Evolutionary conservation across 2,797 vertebrate genomes (phyloP).

Genomic region (Gymnodraco acuticeps): DNA sequence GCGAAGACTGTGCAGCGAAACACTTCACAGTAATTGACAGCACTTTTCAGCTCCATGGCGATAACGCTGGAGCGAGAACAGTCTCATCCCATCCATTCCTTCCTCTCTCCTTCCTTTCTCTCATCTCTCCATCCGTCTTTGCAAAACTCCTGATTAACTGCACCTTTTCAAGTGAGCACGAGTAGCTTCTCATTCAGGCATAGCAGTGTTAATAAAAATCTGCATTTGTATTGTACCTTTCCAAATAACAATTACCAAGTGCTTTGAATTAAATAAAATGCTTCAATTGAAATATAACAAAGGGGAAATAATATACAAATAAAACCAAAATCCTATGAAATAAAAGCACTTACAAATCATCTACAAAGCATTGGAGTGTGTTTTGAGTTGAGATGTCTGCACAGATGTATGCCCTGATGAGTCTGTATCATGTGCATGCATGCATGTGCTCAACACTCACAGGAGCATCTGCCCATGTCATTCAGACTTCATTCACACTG

Average conservation of each 20-base stretch:
- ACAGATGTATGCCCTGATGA: constrained; percentile 48
- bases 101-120: constrained; percentile 33
- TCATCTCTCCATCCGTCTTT: constrained; percentile 37
- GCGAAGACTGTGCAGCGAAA: constrained; percentile 25
- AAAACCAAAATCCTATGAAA: not conserved
- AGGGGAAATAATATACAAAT: not conserved
- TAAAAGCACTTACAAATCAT: not conserved
- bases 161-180: constrained; percentile 56
- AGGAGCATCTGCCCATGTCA: constrained; percentile 41
- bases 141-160: constrained; percentile 61
- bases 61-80: constrained; percentile 51
- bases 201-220: constrained; percentile 45
- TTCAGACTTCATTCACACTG: constrained; percentile 31
- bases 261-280: constrained; percentile 29
- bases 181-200: constrained; percentile 35
- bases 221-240: constrained; percentile 39
- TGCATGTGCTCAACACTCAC: constrained; percentile 3
- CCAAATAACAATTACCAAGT: constrained; percentile 35
- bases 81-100: constrained; percentile 10
- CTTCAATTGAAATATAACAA: constrained; percentile 1
- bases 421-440: constrained; percentile 5
- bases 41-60: constrained; percentile 55
- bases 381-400: constrained; percentile 20
- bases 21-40: constrained; percentile 67
- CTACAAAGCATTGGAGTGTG: constrained; percentile 2